phyloP scores from a whole-genome alignment of 2,888 invertebrate genomes.

The Hesperia comma region DNA sequence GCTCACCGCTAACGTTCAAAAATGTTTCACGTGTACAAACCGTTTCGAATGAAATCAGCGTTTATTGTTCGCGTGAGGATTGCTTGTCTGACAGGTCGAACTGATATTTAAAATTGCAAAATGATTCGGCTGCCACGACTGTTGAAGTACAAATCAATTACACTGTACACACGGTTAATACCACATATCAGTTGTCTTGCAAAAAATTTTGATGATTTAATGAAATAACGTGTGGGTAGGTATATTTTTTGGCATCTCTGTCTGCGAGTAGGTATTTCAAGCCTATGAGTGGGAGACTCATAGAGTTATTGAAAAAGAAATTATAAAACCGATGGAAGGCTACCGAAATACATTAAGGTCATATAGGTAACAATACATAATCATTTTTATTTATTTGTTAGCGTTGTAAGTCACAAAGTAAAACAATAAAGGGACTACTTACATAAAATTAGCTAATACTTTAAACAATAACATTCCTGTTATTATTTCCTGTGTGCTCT shows the following conservation, averaged over 20 bases:
- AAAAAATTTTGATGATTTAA: not conserved
- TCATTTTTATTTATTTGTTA: too few species aligned
- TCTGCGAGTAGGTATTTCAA: too few species aligned
- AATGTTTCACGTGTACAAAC: conserved; percentile 19
- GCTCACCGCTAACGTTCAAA: not conserved
- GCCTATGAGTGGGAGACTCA: too few species aligned
- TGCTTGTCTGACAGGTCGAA: conserved; percentile 14
- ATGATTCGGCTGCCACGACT: conserved; percentile 24
- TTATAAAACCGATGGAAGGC: too few species aligned
- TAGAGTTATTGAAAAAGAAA: too few species aligned
- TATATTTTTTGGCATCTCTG: too few species aligned
- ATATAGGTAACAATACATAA: too few species aligned
- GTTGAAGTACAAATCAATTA: conserved; percentile 31
- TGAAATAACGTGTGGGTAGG: too few species aligned
- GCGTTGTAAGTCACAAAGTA: too few species aligned
- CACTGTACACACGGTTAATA: conserved; percentile 12
- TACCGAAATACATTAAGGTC: too few species aligned
- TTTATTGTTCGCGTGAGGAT: conserved; percentile 23
- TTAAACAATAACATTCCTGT: not conserved
- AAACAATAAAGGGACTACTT: too few species aligned
- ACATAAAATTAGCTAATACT: too few species aligned
- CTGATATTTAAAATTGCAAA: conserved; percentile 28
- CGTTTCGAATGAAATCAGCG: conserved; percentile 25
- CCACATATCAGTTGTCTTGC: conserved; percentile 9
- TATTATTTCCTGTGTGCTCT: not conserved